Evolutionary conservation across 2,888 invertebrate genomes (phyloP).

Genomic region (Lumbricus terrestris): DNA sequence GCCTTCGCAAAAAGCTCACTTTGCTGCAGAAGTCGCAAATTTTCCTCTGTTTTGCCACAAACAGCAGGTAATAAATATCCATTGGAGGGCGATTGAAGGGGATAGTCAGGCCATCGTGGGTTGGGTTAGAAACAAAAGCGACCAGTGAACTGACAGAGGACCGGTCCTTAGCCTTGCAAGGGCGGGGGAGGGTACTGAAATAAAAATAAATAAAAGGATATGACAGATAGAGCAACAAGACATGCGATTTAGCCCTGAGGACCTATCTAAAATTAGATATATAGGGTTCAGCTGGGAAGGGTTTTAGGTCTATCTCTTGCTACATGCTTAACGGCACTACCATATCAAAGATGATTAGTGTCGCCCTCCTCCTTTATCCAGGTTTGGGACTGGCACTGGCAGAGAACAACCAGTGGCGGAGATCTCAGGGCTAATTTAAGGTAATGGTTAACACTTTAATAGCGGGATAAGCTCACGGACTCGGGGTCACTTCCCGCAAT

Average conservation of each 20-base stretch:
- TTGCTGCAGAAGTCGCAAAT: background rate
- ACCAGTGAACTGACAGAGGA: background rate
- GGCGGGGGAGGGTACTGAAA: background rate
- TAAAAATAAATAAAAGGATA: background rate
- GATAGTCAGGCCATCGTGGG: background rate
- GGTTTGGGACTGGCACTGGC: too few relatives aligned
- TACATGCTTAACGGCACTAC: too few relatives aligned
- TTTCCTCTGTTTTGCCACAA: background rate
- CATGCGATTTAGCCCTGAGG: background rate
- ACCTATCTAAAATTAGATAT: too few relatives aligned
- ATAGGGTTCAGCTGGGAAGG: background rate
- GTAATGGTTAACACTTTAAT: background rate
- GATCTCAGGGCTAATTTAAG: too few relatives aligned
- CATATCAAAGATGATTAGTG: too few relatives aligned
- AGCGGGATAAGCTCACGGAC: too few relatives aligned
- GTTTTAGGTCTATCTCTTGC: too few relatives aligned
- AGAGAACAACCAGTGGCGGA: too few relatives aligned
- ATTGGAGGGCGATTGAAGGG: background rate
- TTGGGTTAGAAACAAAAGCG: background rate
- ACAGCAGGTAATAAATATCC: background rate
- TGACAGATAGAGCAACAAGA: background rate
- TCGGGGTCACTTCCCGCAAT: too few relatives aligned
- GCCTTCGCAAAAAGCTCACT: too few relatives aligned
- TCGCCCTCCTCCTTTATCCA: too few relatives aligned
- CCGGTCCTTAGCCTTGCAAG: background rate